These are phyloP conservation scores for Botia kubotai DNA, from an alignment of 2,797 vertebrate genomes.

Conservation along the genomic window DNA sequence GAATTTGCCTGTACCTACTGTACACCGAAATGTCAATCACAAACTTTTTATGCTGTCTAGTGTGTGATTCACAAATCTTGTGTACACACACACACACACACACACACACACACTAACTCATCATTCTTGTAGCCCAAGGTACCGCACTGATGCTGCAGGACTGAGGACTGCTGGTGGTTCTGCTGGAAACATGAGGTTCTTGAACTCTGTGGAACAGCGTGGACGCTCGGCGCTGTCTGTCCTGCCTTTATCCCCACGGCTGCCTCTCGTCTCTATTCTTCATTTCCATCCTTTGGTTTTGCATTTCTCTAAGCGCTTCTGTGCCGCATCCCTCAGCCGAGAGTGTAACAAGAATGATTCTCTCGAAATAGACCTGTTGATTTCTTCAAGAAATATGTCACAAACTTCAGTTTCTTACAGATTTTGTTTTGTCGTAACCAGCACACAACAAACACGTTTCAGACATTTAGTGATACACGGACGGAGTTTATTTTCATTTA, in stretches of 20 bases:
- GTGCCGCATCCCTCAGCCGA: neutral
- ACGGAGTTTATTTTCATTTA: neutral
- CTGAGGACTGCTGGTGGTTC: neutral
- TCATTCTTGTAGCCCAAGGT: neutral
- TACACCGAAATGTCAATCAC: no score
- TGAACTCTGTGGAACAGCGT: neutral
- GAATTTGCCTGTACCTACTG: no score
- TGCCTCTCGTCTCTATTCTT: neutral
- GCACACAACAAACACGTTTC: neutral
- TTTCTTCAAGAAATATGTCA: neutral
- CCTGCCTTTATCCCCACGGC: conserved; percentile 8
- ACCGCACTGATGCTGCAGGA: conserved; percentile 8
- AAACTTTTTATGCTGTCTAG: neutral
- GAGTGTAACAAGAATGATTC: neutral
- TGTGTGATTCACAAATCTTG: neutral
- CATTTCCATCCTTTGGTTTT: neutral
- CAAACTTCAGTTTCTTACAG: neutral
- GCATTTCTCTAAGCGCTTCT: neutral
- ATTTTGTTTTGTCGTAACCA: neutral
- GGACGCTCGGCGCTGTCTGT: neutral
- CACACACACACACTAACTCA: no score
- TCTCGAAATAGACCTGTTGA: neutral
- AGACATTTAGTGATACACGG: neutral
- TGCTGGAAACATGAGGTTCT: neutral
- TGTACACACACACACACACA: no score